A percentile compares a stretch with the other conserved stretches of the same genome.
Evolutionary conservation across 2,888 invertebrate genomes (phyloP).

Genomic region (Sabatieria punctata): DNA sequence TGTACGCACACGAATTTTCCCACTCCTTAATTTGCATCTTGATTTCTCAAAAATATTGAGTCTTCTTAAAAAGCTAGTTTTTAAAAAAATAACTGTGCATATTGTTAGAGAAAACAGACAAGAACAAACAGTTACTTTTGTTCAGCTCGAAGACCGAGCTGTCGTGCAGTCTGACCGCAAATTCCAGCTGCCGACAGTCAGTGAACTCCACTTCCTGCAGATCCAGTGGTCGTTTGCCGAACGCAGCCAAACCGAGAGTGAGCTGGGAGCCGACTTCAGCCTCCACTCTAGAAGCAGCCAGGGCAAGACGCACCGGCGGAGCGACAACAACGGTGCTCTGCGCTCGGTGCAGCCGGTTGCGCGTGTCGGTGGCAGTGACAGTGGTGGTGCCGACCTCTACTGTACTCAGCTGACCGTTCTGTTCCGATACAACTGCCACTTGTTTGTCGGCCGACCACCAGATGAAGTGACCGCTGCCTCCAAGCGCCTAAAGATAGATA

Average conservation of each 20-base stretch:
- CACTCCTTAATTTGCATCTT: no score
- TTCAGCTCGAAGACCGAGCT: neutral
- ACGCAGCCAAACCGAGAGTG: neutral
- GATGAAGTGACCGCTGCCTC: neutral
- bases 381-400: neutral
- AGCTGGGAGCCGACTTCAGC: neutral
- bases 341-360: neutral
- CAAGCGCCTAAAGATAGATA: neutral
- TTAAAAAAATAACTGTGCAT: no score
- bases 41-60: no score
- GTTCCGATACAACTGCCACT: neutral
- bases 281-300: neutral
- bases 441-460: neutral
- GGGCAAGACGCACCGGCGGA: neutral
- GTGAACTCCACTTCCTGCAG: neutral
- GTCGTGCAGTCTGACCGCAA: neutral
- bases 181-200: neutral
- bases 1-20: no score
- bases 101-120: no score
- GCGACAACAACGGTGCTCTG: neutral
- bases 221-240: neutral
- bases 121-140: neutral
- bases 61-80: no score
- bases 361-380: neutral
- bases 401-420: neutral